Evolutionary conservation across 2,888 invertebrate genomes (phyloP), one percentile per base, ranked within the genome.

Genomic region (Patella ulyssiponensis): DNA sequence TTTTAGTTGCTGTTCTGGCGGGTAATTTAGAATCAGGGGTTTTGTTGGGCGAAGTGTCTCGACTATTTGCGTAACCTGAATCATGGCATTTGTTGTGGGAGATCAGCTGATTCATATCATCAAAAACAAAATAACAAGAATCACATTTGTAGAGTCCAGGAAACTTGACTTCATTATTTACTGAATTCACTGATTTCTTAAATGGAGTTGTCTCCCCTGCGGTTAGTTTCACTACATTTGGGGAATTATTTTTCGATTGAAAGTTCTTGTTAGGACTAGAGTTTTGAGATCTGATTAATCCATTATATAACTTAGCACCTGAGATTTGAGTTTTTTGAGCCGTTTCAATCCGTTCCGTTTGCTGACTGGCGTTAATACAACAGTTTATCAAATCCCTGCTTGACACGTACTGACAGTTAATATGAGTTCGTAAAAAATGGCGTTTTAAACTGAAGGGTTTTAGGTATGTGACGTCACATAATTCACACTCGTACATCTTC

Each of bases 401-500:
- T 44, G 91, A 91, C 56, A 93, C 84, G 83, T 92, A 93, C 64
- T 89, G 88, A 79, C 90, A 90, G 83, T 93, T 93, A 58, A 93
- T 90, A 83, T 93, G 93, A 79, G 90, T 91, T 44, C 93, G 89
- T 54, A 93, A 85, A 82, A 92, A 93, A 84, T 93, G 93, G 56
- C 93, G 88, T 80, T 93, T 93, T 14, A 93, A 87, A 82, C 93
- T 93, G 82, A 93, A 92, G 44, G 92, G 91, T 79, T 93, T 92
- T 70, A 92, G 89, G 83, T 93, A 93, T 3, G 91, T 88, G 2
- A 92, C 91, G 2, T 88, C 84, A 86, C 93, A 93, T n/a, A 93
- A 90, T 83, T 93, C 93, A 88, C 93, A 93, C 73, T 83, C 93
- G 90, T 86, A 93, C 91, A 74, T 92, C 90, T 84, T 94, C 93